Conservation (phyloP, 35 echinoderm and acorn worm genomes). For the Lytechinus pictus region DNA sequence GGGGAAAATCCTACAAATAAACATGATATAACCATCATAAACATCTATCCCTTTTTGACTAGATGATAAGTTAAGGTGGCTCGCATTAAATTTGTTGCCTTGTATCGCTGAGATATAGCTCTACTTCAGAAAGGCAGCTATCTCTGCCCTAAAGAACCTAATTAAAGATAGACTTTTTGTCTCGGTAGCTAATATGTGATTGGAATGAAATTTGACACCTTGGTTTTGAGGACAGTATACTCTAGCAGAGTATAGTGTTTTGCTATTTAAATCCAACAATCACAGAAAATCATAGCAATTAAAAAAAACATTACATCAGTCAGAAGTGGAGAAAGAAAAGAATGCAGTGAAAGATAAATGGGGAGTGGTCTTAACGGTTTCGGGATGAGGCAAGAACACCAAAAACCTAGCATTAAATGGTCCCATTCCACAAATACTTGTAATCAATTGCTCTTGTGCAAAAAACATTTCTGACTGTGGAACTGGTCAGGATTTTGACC, state of each 20-base stretch:
- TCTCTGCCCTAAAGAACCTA: background rate
- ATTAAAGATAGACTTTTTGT: background rate
- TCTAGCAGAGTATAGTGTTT: no score
- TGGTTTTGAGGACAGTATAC: background rate
- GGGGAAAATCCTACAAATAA: background rate
- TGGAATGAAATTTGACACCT: constrained; percentile 11
- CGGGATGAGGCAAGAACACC: background rate
- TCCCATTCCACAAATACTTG: no score
- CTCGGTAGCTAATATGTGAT: background rate
- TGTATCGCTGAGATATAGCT: background rate
- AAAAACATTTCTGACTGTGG: no score
- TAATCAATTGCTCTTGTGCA: no score
- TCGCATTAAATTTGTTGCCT: background rate
- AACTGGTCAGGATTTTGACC: no score
- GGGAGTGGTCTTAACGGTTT: background rate
- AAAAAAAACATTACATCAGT: background rate
- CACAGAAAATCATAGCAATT: no score
- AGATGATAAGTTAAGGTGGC: background rate
- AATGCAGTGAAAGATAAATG: background rate
- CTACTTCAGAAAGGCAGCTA: background rate
- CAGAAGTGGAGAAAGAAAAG: background rate
- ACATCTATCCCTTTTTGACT: background rate
- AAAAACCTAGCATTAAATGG: no score
- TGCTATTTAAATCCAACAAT: no score
- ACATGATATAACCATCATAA: background rate